Base-by-base conservation (phyloP, 2,113 vertebrate genomes). In the Dasypus novemcinctus region DNA sequence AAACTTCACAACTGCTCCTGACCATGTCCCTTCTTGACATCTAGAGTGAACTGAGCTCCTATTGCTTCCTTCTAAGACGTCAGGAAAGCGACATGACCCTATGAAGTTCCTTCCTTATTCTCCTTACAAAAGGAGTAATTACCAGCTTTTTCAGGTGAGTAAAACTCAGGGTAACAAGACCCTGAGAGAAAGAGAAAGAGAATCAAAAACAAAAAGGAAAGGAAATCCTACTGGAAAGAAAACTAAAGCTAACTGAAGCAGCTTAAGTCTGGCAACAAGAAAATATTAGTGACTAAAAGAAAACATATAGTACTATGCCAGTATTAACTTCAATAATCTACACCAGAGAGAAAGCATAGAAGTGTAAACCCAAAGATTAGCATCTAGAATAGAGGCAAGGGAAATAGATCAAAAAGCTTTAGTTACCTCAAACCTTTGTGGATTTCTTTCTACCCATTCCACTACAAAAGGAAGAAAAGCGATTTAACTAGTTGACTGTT, bases 371-470 rank as follows among this genome's bases (percentile, higher is more conserved):
- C 79, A 71, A 64, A 21, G 38, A 79, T 33, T 1, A 68, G 54
- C 11, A 27, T 49, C 12, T 9, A 6, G 23, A 13, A 23, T 14
- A 14, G 25, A 46, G 21, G 5, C 11, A 69, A 87, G 15, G 38
- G 4, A 64, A 83, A 66, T 5, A 82, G 33, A 69, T 46, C 21
- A 66, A 87, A 90, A 74, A n/a, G 10, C 4, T 83, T 7, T 20
- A 7, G 27, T 79, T 75, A 90, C 61, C 8, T 87, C 49, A 68
- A 74, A 87, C 0, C 18, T 20, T 36, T 59, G 46, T 87, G 33
- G 61, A 64, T 78, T 93, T 92, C 82, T 78, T 93, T 92, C 82
- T 49, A 20, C 57, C 46, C n/a, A 52, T 20, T 83, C n/a, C n/a
- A 36, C 36, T 92, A 41, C 29, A 21, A 36, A n/a, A 61, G 21